Base-by-base conservation (phyloP, 2,888 invertebrate species). In the Heteropelma amictum region DNA sequence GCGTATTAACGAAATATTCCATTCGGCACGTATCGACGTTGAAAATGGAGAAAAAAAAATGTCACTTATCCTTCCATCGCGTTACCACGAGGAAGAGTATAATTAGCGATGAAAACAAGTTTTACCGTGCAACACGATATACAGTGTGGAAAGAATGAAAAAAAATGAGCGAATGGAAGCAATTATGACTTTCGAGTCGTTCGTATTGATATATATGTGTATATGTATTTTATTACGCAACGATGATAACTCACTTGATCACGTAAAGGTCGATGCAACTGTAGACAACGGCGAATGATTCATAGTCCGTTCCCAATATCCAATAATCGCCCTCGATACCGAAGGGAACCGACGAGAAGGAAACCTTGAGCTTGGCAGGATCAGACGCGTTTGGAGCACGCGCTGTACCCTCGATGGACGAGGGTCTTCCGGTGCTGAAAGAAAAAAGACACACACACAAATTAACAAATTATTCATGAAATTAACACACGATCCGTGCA, bases 221-320 rank as follows among this genome's bases (percentile, higher is more conserved):
- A n/a, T n/a, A n/a, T 40, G 33, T 58, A 40, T 7, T n/a, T 10
- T 72, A 7, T 58, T 35, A 28, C 8, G 40, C 12, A 33, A 35
- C 21, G 23, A 28, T 35, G 2, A 26, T 42, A 10, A 65, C 76
- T 79, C 80, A 88, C 88, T 92, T 91, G 70, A 92, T 86, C 5
- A 92, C 76, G 28, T 91, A 90, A 51, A 92, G 85, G 77, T 92
- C 90, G 0, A 82, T 84, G 80, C 94, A 94, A 23, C 92, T 91
- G 90, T 93, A 94, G 6, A 93, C 92, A 0, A 94, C 90, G 0
- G 93, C 88, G 79, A 92, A 94, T 10, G 88, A 89, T 0, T 87
- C 86, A 83, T 94, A 94, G 82, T 94, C 93, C 0, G 93, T 93
- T 33, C 90, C 91, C 14, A 94, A 81, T 0, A 94, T 89, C 93